phyloP scores from a whole-genome alignment of 2,113 vertebrate species.

The Myiozetetes cayanensis region DNA sequence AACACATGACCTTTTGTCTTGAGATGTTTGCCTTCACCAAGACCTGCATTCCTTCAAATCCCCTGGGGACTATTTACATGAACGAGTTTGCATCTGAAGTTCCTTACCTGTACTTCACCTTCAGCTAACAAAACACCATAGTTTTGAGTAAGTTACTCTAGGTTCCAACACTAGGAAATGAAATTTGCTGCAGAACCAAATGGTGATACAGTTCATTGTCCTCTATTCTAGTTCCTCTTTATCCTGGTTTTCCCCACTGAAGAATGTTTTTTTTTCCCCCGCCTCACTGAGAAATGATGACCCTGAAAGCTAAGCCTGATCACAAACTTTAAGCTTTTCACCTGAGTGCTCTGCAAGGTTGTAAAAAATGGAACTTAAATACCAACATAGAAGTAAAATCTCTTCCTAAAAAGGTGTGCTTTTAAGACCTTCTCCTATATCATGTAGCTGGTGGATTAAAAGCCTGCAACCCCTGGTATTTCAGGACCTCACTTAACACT shows the following conservation, averaged over 20 bases:
- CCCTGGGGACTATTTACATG: not conserved
- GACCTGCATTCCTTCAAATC: not conserved
- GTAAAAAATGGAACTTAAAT: not conserved
- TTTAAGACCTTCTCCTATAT: not conserved
- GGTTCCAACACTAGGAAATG: not conserved
- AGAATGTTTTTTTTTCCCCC: not conserved
- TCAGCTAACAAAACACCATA: not conserved
- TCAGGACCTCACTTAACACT: not conserved
- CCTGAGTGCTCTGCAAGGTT: not conserved
- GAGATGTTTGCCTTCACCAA: not conserved
- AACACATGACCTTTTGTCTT: not conserved
- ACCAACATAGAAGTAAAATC: not conserved
- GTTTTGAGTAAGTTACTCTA: not conserved
- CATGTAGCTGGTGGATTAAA: not conserved
- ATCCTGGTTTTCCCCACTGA: not conserved
- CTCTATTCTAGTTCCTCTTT: not conserved
- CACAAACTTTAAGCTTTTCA: not conserved
- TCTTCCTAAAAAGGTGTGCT: not conserved
- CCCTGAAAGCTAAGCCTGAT: not conserved
- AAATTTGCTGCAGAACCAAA: not conserved
- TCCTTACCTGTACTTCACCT: not conserved
- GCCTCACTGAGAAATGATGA: not conserved
- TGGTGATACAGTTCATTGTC: not conserved
- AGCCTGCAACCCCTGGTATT: not conserved
- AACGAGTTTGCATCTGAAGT: not conserved